phyloP scores from a whole-genome alignment of 2,888 invertebrate genomes.

The Idaea aversata region DNA sequence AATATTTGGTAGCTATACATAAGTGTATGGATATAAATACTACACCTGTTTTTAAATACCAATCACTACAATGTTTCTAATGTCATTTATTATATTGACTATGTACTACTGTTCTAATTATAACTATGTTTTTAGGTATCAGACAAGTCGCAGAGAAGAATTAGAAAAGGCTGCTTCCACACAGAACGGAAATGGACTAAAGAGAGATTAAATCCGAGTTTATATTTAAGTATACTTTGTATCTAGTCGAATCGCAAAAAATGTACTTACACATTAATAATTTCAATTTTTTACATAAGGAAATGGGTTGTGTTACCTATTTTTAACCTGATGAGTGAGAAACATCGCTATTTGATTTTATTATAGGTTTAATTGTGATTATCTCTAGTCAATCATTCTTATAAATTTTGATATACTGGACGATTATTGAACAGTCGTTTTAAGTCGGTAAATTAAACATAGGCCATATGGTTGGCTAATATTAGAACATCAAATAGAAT shows the following conservation, averaged over 20 bases:
- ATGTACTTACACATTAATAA: constrained; percentile 13
- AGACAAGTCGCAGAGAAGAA: constrained; percentile 78
- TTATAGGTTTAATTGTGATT: constrained; percentile 19
- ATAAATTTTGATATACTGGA: constrained; percentile 13
- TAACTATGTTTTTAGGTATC: constrained; percentile 63
- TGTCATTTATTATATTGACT: constrained; percentile 1
- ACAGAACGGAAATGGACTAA: constrained; percentile 82
- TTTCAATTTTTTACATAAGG: constrained; percentile 7
- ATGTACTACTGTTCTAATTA: background rate
- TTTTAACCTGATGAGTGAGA: constrained; percentile 1
- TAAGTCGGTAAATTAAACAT: constrained; percentile 31
- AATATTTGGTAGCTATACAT: too few relatives aligned
- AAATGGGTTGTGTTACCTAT: constrained; percentile 16
- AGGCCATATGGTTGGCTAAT: constrained; percentile 35
- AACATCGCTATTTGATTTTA: background rate
- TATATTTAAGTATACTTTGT: constrained; percentile 8
- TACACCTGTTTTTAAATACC: too few relatives aligned
- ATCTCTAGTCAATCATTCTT: constrained; percentile 24
- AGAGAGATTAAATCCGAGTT: constrained; percentile 73
- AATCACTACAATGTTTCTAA: background rate
- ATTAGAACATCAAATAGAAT: constrained; percentile 37
- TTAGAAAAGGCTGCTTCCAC: constrained; percentile 64
- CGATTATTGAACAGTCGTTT: constrained; percentile 23
- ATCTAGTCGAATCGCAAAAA: constrained; percentile 23
- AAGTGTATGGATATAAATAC: too few relatives aligned